Evolutionary conservation across 2,113 vertebrate species (phyloP).

Genomic region (Colinus virginianus): DNA sequence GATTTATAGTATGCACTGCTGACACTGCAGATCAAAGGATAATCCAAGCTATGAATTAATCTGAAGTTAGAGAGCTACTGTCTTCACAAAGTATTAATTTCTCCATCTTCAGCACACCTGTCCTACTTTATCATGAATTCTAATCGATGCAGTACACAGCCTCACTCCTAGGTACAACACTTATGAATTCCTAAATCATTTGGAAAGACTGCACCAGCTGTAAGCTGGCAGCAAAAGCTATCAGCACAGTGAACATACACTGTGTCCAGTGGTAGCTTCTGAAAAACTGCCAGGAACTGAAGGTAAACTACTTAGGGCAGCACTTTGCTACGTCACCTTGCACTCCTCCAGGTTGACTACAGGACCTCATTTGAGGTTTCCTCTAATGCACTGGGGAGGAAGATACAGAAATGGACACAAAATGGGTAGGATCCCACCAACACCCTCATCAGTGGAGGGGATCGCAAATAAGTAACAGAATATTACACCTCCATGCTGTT

Average conservation of each 20-base stretch:
- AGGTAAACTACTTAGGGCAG: neutral
- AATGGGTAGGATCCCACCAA: neutral
- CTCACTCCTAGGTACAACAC: neutral
- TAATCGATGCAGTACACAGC: neutral
- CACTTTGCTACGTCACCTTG: neutral
- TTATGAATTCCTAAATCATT: neutral
- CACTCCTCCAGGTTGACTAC: neutral
- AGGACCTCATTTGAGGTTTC: neutral
- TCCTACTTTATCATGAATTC: neutral
- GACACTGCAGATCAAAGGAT: neutral
- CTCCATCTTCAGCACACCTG: neutral
- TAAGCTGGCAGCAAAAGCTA: neutral
- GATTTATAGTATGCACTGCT: neutral
- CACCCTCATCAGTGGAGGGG: neutral
- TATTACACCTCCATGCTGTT: neutral
- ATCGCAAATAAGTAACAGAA: constrained; percentile 4
- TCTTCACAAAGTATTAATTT: neutral
- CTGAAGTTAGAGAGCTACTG: neutral
- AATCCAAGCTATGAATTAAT: neutral
- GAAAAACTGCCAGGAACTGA: constrained; percentile 15
- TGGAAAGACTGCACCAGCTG: neutral
- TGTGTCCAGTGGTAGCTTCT: neutral
- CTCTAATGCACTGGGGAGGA: fast-evolving
- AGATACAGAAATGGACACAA: neutral
- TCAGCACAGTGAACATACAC: neutral